Evolutionary conservation across 1,140 invertebrate genomes (phyloP).

Genomic region (Orchesella cincta): DNA sequence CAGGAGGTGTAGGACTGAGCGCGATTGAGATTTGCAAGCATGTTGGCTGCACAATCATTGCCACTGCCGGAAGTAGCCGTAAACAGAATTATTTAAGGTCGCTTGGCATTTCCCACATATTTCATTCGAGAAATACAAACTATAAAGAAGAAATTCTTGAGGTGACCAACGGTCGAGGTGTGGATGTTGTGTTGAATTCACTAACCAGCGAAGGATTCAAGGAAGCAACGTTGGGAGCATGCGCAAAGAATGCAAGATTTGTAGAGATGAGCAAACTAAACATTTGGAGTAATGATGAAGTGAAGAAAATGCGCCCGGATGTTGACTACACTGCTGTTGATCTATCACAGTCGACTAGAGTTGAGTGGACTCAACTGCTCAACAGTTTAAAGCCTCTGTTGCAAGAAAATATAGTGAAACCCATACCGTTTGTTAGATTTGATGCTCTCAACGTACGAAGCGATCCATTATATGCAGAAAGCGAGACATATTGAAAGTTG

Average conservation of each 20-base stretch:
- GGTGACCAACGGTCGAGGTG: slow-evolving; percentile 24
- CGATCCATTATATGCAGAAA: slow-evolving; percentile 1
- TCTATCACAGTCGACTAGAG: not conserved
- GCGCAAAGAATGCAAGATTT: slow-evolving; percentile 28
- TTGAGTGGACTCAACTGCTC: too few relatives aligned
- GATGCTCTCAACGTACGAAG: not conserved
- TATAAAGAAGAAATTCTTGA: slow-evolving; percentile 24
- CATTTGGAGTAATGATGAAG: slow-evolving; percentile 34
- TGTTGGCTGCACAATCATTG: slow-evolving; percentile 15
- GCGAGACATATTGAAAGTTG: slow-evolving; percentile 26
- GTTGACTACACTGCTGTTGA: slow-evolving; percentile 34
- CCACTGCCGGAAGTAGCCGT: not conserved
- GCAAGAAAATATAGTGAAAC: not conserved
- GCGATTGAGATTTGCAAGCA: slow-evolving; percentile 15
- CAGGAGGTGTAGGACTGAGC: slow-evolving; percentile 25
- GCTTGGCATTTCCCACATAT: slow-evolving; percentile 21
- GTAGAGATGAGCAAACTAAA: slow-evolving; percentile 39
- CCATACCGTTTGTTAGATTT: not conserved
- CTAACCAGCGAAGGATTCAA: slow-evolving; percentile 35
- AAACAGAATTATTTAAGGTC: slow-evolving; percentile 23
- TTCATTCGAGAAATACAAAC: slow-evolving; percentile 35
- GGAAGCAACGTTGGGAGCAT: slow-evolving; percentile 25
- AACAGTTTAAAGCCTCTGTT: not conserved
- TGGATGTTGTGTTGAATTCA: slow-evolving; percentile 37
- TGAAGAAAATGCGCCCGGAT: slow-evolving; percentile 28